These are phyloP conservation scores for Amblyopsis hoosieri DNA, from an alignment of 2,797 vertebrate species.

Conservation along the genomic window DNA sequence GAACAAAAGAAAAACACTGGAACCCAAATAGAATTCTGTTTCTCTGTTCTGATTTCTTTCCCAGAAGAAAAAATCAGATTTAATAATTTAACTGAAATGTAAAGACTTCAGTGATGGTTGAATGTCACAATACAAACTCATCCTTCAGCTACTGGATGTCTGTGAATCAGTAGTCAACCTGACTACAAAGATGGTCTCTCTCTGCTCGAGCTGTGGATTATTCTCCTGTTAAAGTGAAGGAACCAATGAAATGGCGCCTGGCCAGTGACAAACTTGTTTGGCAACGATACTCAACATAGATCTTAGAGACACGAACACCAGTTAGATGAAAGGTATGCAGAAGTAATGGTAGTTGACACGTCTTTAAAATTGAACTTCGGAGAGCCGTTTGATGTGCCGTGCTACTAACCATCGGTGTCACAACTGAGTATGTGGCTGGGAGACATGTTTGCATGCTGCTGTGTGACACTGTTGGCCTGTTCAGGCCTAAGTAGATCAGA, in stretches of 20 bases:
- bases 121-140: slow-evolving; percentile 58
- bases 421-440: not conserved
- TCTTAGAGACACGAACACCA: slow-evolving; percentile 29
- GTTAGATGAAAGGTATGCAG: slow-evolving; percentile 61
- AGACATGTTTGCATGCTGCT: not conserved
- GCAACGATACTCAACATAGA: slow-evolving; percentile 40
- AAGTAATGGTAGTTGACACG: not conserved
- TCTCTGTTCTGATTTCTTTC: slow-evolving; percentile 36
- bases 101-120: slow-evolving; percentile 47
- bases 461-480: not conserved
- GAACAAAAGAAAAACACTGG: slow-evolving; percentile 66
- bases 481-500: slow-evolving; percentile 4
- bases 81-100: slow-evolving; percentile 37
- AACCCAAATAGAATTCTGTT: slow-evolving; percentile 40
- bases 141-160: slow-evolving; percentile 56
- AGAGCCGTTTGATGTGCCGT: not conserved
- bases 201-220: slow-evolving; percentile 60
- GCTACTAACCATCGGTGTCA: not conserved
- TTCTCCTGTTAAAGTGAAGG: slow-evolving; percentile 69
- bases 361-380: not conserved
- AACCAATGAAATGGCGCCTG: slow-evolving; percentile 46
- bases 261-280: slow-evolving; percentile 41
- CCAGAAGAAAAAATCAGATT: slow-evolving; percentile 48
- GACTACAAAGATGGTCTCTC: slow-evolving; percentile 55
- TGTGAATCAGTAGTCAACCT: slow-evolving; percentile 47